phyloP scores from a whole-genome alignment of 2,888 invertebrate genomes.

The Ectropis crepuscularia region DNA sequence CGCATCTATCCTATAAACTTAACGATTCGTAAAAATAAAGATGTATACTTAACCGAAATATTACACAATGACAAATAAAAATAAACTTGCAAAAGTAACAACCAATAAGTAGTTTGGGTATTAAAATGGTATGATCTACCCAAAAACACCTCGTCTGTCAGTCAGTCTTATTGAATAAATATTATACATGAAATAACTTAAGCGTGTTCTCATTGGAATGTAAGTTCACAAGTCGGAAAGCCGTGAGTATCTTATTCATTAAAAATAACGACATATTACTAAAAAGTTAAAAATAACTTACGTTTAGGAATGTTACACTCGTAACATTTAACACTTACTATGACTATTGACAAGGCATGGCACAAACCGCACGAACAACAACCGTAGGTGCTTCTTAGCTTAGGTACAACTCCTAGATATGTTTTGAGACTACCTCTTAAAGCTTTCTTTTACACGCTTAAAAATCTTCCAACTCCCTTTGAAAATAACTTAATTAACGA shows the following conservation, averaged over 20 bases:
- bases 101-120: constrained; percentile 47
- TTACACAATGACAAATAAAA: constrained; percentile 48
- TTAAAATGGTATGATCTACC: constrained; percentile 46
- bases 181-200: constrained; percentile 53
- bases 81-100: constrained; percentile 54
- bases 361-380: constrained; percentile 53
- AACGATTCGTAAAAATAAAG: constrained; percentile 33
- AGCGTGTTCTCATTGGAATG: constrained; percentile 60
- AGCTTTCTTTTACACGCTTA: constrained; percentile 63
- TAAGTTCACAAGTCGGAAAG: constrained; percentile 50
- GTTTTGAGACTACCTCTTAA: constrained; percentile 65
- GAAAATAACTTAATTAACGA: constrained; percentile 19
- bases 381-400: constrained; percentile 41
- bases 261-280: constrained; percentile 22
- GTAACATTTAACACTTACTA: constrained; percentile 44
- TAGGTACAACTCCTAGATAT: constrained; percentile 58
- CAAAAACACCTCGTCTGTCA: constrained; percentile 59
- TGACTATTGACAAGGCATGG: constrained; percentile 58
- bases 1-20: constrained; percentile 45
- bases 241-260: constrained; percentile 52
- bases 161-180: constrained; percentile 69
- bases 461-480: constrained; percentile 17
- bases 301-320: constrained; percentile 48
- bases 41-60: constrained; percentile 42
- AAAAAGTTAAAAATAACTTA: constrained; percentile 43